Base-by-base conservation (phyloP, 35 echinoderm and acorn worm genomes). In the Ophioderma brevispina region DNA sequence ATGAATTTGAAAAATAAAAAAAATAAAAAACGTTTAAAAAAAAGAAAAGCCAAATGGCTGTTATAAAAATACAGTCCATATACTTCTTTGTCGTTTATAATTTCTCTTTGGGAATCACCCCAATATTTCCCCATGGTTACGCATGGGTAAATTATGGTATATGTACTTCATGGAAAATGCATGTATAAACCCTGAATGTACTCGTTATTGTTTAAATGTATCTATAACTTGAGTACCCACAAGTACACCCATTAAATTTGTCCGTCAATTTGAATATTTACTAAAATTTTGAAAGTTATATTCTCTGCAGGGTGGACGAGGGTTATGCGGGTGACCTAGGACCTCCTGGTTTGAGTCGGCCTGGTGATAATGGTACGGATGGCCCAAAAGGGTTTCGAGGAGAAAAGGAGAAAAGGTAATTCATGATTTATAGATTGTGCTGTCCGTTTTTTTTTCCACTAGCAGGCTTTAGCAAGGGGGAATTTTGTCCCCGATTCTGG, bases 331-430 rank as follows among this genome's bases (percentile, higher is more conserved):
- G 90, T 31, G 40, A 21, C 38, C 21, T 70, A 33, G 90, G 90
- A 37, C 59, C 63, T 21, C 83, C 36, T 25, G 90, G 90, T 15
- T 43, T 55, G 33, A 86, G 35, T 0, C 21, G 59, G 10, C 19
- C 38, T 38, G 90, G 81, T 55, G 32, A 86, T 33, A 76, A 86
- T 40, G 90, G 90, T 78, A 85, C 33, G 11, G 82, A 41, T 64
- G 90, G 90, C 28, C 6, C 82, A 5, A 75, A 84, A 33, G 90
- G 90, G 33, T 43, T 39, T 78, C 31, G 23, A 35, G 90, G 90
- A 76, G 40, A 85, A 6, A 91, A 79, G 90, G 90, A 64, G 90
- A 91, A 86, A 91, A 91, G 90, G 90, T 91, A 3, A n/a, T n/a
- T n/a, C n/a, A n/a, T n/a, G n/a, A n/a, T n/a, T n/a, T 55, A 8